Conservation (phyloP, 2,113 vertebrate species). For the Sturnira hondurensis region DNA sequence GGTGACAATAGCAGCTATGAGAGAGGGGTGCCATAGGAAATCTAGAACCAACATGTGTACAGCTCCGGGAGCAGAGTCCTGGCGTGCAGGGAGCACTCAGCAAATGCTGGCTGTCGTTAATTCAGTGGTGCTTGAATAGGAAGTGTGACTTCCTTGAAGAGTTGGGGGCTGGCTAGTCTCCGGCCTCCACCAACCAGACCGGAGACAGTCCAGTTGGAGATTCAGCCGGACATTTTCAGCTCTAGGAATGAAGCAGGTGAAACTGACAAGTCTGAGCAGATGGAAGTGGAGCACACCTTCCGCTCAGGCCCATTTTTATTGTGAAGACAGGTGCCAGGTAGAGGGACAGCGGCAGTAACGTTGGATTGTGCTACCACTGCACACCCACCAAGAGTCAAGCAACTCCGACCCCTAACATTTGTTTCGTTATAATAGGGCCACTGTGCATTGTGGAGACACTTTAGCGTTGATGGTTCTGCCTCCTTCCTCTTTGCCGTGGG, state of each 20-base stretch:
- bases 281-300: conserved; percentile 42
- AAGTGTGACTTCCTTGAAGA: neutral
- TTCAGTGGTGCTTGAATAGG: neutral
- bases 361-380: neutral
- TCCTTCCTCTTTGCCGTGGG: neutral
- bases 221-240: neutral
- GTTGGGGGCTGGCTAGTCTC: neutral
- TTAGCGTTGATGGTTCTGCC: neutral
- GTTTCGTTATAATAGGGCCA: neutral
- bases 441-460: neutral
- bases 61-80: neutral
- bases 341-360: neutral
- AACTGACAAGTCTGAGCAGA: conserved; percentile 52
- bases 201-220: neutral
- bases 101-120: neutral
- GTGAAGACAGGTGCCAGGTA: conserved; percentile 47
- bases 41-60: neutral
- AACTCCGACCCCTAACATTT: neutral
- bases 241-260: conserved; percentile 11
- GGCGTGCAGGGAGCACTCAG: neutral
- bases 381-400: neutral
- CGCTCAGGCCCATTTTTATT: conserved; percentile 29
- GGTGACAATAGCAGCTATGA: neutral
- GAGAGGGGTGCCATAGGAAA: neutral
- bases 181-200: neutral